phyloP scores from a whole-genome alignment of 2,888 invertebrate species.

The Hermaeophaga mercurialis region DNA sequence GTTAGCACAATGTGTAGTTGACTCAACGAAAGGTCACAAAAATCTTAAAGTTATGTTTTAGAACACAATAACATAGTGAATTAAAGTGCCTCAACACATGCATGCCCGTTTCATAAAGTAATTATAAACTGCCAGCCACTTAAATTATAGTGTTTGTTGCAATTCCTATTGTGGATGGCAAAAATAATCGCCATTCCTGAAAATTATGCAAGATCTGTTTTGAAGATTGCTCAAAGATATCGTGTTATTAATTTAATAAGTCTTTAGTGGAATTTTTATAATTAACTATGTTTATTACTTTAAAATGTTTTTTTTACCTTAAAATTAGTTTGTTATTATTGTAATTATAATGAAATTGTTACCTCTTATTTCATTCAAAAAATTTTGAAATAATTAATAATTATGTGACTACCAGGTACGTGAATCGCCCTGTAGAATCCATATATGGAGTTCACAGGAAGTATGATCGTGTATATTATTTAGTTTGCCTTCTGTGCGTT shows the following conservation, averaged over 20 bases:
- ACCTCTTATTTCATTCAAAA: too few relatives aligned
- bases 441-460: too few relatives aligned
- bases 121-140: constrained; percentile 37
- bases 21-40: constrained; percentile 52
- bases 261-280: too few relatives aligned
- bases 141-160: constrained; percentile 39
- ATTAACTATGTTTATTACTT: too few relatives aligned
- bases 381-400: too few relatives aligned
- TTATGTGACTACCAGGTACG: too few relatives aligned
- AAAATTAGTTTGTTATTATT: too few relatives aligned
- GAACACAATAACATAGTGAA: constrained; percentile 52
- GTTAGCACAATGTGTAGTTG: constrained; percentile 45
- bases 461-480: too few relatives aligned
- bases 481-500: too few relatives aligned
- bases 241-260: constrained; percentile 10
- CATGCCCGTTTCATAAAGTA: constrained; percentile 39
- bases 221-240: constrained; percentile 28
- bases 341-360: too few relatives aligned
- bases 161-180: constrained; percentile 35
- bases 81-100: constrained; percentile 42
- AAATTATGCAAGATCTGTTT: constrained; percentile 40
- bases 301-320: too few relatives aligned
- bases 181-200: constrained; percentile 36
- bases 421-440: too few relatives aligned
- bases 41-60: constrained; percentile 51